Percentiles rank a stretch among this genome's conserved stretches.
phyloP scores from a whole-genome alignment of 92 coral and sea anemone species.

The Blastomussa wellsi region DNA sequence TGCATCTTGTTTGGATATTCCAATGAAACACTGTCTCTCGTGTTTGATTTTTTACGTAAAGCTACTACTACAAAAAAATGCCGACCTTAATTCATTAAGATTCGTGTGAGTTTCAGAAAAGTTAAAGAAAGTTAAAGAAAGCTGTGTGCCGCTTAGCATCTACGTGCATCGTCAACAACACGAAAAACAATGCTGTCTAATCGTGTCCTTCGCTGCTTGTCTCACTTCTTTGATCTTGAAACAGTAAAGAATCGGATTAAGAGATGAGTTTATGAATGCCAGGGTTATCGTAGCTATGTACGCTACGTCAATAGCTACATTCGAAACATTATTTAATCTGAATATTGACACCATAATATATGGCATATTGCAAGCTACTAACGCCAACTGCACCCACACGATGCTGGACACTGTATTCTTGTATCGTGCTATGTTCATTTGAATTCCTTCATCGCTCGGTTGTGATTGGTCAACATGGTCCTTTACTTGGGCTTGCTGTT shows the following conservation, averaged over 20 bases:
- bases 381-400: conserved; percentile 11
- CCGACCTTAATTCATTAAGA: too few species aligned
- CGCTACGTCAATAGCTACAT: neutral
- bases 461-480: neutral
- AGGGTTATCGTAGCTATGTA: neutral
- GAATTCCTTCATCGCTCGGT: neutral
- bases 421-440: neutral
- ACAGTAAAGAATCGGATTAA: conserved; percentile 4
- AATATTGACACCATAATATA: neutral
- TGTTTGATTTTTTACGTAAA: too few species aligned
- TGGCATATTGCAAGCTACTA: neutral
- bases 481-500: neutral
- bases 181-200: neutral
- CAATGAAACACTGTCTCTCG: too few species aligned
- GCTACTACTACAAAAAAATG: too few species aligned
- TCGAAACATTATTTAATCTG: neutral
- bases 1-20: too few species aligned
- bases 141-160: neutral
- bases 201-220: conserved; percentile 6
- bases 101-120: neutral
- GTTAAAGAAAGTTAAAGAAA: neutral
- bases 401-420: conserved; percentile 16
- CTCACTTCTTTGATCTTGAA: conserved; percentile 7
- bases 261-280: neutral
- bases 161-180: neutral